Evolutionary conservation across 1,140 invertebrate genomes (phyloP), one percentile per base, ranked within the genome.

Genomic region (Pemphigus obesinymphae): DNA sequence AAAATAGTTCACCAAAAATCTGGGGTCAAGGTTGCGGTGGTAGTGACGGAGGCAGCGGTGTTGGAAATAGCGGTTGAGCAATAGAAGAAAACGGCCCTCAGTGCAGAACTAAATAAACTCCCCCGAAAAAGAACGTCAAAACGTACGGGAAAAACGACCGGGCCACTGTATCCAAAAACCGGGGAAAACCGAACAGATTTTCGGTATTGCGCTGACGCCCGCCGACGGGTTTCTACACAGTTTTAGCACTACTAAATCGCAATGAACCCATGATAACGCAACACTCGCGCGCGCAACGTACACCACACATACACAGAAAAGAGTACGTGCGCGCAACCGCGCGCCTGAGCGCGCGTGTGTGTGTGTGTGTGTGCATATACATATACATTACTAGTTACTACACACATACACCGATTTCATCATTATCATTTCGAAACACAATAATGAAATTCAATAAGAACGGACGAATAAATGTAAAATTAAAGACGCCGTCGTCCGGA

Each of bases 1-100:
- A 76, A 40, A 80, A 80, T 80, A 31, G 76, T 80, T 80, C 76
- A 80, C 55, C 37, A 11, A 80, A 80, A 80, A 31, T 13, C 37
- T 45, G 76, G 45, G 76, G 76, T 61, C 76, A 80, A 80, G 76
- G 76, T 80, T 45, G 34, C 13, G 26, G 15, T 11, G 11, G 34
- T n/a, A 10, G 29, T 13, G 55, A 13, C 55, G 55, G 1, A 1
- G n/a, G 58, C 15, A 26, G 26, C 26, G 58, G n/a, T n/a, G 34
- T 37, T 31, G 15, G 31, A 11, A 37, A 3, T 31, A 3, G 10
- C 20, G 20, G 31, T 10, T 23, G 34, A 37, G 34, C 48, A 50
- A 50, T 50, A 20, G 17, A 50, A 50, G 48, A 50, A 50, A 50
- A 20, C 17, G 48, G 48, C 20, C 20, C 17, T 20, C 1, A 3